phyloP scores from a whole-genome alignment of 1,140 invertebrate genomes.

The Sinella curviseta region DNA sequence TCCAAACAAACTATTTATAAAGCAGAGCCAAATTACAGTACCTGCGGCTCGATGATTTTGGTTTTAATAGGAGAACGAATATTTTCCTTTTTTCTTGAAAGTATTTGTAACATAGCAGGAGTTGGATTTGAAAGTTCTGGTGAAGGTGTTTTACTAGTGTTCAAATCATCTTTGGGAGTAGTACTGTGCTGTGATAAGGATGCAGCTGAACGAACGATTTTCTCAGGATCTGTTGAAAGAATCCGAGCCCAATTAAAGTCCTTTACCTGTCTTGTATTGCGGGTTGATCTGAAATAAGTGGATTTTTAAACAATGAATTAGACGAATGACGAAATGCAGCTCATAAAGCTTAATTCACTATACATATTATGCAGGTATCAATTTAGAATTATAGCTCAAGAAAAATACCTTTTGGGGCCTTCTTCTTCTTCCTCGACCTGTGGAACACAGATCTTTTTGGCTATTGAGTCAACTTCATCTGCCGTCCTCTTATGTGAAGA shows the following conservation, averaged over 20 bases:
- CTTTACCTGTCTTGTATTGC: constrained; percentile 45
- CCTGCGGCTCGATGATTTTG: constrained; percentile 5
- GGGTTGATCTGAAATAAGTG: constrained; percentile 33
- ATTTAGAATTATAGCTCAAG: too few species aligned
- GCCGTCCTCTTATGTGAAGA: neutral
- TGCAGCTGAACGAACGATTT: constrained; percentile 43
- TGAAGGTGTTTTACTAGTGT: constrained; percentile 31
- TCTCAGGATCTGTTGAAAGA: constrained; percentile 48
- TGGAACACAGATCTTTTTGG: constrained; percentile 40
- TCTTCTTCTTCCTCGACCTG: constrained; percentile 32
- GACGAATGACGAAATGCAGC: neutral
- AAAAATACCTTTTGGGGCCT: constrained; percentile 19
- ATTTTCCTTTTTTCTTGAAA: constrained; percentile 48
- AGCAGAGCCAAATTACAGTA: neutral
- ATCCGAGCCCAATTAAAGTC: constrained; percentile 48
- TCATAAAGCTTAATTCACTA: too few species aligned
- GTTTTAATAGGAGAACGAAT: constrained; percentile 29
- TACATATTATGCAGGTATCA: too few species aligned
- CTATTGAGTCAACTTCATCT: constrained; percentile 17
- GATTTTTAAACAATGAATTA: too few species aligned
- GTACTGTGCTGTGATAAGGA: constrained; percentile 40
- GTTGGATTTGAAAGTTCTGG: constrained; percentile 43
- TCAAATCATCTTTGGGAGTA: constrained; percentile 18
- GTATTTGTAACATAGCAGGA: constrained; percentile 48
- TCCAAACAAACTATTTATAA: too few species aligned